A percentile compares a stretch with the other conserved stretches of the same genome.
These are phyloP conservation scores for Acromyrmex echinatior DNA, from an alignment of 1,140 invertebrate species.

Conservation along the genomic window DNA sequence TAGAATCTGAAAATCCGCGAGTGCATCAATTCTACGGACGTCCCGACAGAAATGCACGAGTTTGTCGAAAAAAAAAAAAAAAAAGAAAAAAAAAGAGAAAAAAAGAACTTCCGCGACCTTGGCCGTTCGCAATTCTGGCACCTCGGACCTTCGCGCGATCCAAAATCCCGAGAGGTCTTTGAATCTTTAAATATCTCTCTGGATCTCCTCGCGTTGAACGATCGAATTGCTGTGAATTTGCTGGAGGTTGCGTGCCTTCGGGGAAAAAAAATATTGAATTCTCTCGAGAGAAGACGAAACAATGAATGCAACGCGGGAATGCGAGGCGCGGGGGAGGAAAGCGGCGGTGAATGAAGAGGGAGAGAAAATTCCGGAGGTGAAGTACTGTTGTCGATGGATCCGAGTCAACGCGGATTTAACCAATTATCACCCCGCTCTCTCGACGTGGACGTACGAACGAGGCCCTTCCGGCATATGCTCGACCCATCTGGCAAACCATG, in stretches of 20 bases:
- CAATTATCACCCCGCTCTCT: constrained; percentile 75
- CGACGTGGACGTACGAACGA: constrained; percentile 65
- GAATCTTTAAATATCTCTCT: background rate
- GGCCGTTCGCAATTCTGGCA: constrained; percentile 30
- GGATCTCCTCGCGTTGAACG: background rate
- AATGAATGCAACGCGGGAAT: constrained; percentile 32
- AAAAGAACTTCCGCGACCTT: constrained; percentile 17
- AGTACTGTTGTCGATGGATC: constrained; percentile 68
- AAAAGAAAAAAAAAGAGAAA: background rate
- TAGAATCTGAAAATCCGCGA: constrained; percentile 44
- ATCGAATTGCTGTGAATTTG: background rate
- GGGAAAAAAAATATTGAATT: background rate
- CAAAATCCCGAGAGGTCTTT: background rate
- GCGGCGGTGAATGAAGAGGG: constrained; percentile 31
- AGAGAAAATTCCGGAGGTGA: constrained; percentile 66
- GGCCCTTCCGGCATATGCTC: constrained; percentile 70
- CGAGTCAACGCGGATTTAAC: constrained; percentile 75
- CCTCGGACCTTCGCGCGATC: background rate
- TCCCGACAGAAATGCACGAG: background rate
- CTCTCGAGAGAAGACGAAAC: constrained; percentile 31
- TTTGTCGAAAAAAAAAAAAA: background rate
- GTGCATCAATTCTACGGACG: constrained; percentile 2
- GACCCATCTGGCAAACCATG: constrained; percentile 54
- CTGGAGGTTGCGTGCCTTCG: background rate
- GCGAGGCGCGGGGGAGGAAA: constrained; percentile 12